Conservation (phyloP, 2,888 invertebrate genomes). For the Callinectes sapidus region DNA sequence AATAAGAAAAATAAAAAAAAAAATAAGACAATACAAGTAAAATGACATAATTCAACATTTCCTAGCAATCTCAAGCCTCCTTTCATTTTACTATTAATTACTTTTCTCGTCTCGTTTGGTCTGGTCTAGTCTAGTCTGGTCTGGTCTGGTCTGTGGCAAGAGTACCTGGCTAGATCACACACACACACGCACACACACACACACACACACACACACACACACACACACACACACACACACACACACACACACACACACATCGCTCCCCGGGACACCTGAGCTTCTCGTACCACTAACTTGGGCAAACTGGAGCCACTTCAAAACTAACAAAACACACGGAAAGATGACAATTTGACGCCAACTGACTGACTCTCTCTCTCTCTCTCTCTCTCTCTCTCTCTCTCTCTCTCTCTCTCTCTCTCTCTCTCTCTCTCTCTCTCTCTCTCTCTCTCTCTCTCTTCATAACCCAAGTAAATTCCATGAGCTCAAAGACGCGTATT, state of each 20-base stretch:
- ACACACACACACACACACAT: not conserved
- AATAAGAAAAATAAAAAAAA: no score
- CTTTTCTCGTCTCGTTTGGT: not conserved
- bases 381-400: not conserved
- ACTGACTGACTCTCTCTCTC: not conserved
- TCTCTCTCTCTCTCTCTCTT: not conserved
- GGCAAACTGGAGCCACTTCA: not conserved
- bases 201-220: no score
- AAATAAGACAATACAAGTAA: no score
- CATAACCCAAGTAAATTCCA: not conserved
- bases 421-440: not conserved
- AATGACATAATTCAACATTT: no score
- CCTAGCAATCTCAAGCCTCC: no score
- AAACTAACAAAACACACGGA: not conserved
- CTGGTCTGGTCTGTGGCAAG: not conserved
- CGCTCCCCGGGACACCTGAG: not conserved
- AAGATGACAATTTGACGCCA: not conserved
- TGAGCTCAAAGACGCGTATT: not conserved
- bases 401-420: not conserved
- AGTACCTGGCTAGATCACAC: not conserved
- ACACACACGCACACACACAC: no score
- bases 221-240: no score
- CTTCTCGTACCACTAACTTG: not conserved
- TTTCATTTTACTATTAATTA: not conserved
- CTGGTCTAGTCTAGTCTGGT: not conserved